A percentile compares a stretch with the other conserved stretches of the same genome.
Evolutionary conservation across 2,797 vertebrate genomes (phyloP).

Genomic region (Manis javanica): DNA sequence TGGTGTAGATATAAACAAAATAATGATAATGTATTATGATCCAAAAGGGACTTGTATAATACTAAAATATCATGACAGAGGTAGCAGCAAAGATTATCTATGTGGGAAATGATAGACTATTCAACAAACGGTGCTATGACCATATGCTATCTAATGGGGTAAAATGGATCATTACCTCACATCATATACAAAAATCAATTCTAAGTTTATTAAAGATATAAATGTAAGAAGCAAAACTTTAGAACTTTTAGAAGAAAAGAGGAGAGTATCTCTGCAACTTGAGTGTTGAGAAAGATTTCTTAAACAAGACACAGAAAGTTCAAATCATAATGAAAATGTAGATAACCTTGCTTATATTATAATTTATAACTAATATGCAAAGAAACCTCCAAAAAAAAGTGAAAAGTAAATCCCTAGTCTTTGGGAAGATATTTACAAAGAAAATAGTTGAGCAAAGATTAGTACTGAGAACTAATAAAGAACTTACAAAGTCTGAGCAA

Average conservation of each 20-base stretch:
- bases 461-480: background rate
- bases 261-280: background rate
- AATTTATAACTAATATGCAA: conserved; percentile 19
- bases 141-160: background rate
- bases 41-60: background rate
- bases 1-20: background rate
- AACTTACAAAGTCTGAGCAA: background rate
- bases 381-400: conserved; percentile 21
- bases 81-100: background rate
- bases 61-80: background rate
- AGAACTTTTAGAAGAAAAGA: background rate
- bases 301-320: conserved; percentile 25
- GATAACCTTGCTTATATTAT: background rate
- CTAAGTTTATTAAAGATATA: conserved; percentile 24
- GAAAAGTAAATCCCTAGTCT: background rate
- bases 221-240: conserved; percentile 32
- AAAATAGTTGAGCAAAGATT: background rate
- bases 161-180: background rate
- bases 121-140: background rate
- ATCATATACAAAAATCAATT: too few relatives aligned
- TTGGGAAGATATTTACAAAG: conserved; percentile 10
- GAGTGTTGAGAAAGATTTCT: background rate
- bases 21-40: background rate
- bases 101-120: background rate
- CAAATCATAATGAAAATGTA: conserved; percentile 2